Evolutionary conservation across 2,113 vertebrate species (phyloP).

Genomic region (Calidris pugnax): DNA sequence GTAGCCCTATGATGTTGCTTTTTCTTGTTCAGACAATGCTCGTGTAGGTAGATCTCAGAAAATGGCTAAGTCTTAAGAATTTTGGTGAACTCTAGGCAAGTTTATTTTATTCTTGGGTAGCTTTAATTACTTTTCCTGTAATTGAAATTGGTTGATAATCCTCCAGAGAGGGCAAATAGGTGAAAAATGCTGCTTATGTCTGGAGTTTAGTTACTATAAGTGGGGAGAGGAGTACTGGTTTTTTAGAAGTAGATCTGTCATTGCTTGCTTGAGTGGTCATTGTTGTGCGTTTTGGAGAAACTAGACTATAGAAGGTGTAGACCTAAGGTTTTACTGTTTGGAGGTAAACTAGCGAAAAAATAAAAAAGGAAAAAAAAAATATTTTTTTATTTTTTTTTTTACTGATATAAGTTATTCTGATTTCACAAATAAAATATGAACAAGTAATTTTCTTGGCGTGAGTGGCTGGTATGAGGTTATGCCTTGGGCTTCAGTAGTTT

Average conservation of each 20-base stretch:
- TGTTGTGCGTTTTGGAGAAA: not conserved
- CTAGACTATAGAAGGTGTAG: not conserved
- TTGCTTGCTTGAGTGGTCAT: not conserved
- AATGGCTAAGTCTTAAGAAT: not conserved
- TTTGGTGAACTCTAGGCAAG: not conserved
- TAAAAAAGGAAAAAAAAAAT: accelerated
- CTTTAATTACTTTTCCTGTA: slow-evolving; percentile 10
- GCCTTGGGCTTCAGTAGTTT: not conserved
- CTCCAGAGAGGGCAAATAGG: not conserved
- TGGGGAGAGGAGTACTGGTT: not conserved
- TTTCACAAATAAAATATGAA: not conserved
- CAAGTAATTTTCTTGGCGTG: not conserved
- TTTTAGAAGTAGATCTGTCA: not conserved
- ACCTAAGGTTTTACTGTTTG: not conserved
- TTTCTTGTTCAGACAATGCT: not conserved
- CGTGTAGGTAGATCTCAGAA: not conserved
- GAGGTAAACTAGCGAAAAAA: not conserved
- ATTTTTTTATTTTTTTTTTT: not conserved
- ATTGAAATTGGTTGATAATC: not conserved
- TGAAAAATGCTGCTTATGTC: not conserved
- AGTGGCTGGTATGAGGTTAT: not conserved
- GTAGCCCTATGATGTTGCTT: not conserved
- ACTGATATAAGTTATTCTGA: not conserved
- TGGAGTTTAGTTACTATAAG: not conserved
- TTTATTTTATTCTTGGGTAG: not conserved